These are phyloP conservation scores for Apomyelois bistriatella DNA, from an alignment of 2,888 invertebrate genomes.

Conservation along the genomic window DNA sequence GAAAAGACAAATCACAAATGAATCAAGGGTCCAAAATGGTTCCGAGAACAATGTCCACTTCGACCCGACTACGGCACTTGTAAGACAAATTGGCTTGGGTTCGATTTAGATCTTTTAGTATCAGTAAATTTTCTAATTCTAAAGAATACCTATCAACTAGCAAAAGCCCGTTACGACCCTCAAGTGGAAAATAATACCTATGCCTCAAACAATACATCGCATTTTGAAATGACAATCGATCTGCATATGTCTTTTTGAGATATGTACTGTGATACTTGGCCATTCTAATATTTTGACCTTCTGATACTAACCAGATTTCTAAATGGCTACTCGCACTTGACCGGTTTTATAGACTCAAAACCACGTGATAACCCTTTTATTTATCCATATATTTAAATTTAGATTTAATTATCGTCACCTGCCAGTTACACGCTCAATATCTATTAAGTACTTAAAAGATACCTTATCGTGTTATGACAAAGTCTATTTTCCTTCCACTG, in stretches of 20 bases:
- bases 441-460: neutral
- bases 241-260: too few species aligned
- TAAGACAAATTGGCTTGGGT: constrained; percentile 49
- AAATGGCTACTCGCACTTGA: too few species aligned
- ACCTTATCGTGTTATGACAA: constrained; percentile 18
- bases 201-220: too few species aligned
- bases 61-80: constrained; percentile 22
- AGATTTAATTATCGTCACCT: constrained; percentile 36
- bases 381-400: constrained; percentile 44
- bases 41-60: constrained; percentile 1
- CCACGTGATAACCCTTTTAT: constrained; percentile 44
- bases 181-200: too few species aligned
- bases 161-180: too few species aligned
- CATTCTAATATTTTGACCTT: too few species aligned
- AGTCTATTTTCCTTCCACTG: neutral
- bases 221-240: too few species aligned
- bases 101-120: constrained; percentile 24
- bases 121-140: too few species aligned
- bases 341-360: too few species aligned
- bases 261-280: too few species aligned
- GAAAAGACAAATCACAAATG: constrained; percentile 1
- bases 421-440: constrained; percentile 20
- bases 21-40: neutral
- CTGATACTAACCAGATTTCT: too few species aligned
- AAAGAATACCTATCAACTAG: too few species aligned